These are phyloP conservation scores for Urophycis tenuis DNA, from an alignment of 2,797 vertebrate genomes.

Conservation along the genomic window DNA sequence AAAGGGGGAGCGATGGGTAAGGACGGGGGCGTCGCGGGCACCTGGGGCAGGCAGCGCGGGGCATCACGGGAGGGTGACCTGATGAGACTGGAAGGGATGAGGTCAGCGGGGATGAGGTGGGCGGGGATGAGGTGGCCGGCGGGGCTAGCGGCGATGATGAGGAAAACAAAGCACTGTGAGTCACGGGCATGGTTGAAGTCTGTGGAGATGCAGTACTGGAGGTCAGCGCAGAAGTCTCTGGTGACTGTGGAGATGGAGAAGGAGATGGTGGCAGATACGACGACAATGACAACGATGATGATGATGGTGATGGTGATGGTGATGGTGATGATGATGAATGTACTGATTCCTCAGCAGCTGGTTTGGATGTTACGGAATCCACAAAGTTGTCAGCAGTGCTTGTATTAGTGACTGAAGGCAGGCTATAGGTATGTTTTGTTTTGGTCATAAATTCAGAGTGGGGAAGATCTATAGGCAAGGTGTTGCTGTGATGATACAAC, in stretches of 20 bases:
- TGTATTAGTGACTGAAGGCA: not conserved
- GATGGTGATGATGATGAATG: slow-evolving; percentile 16
- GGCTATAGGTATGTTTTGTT: slow-evolving; percentile 24
- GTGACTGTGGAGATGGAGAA: not conserved
- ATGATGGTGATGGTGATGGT: slow-evolving; percentile 8
- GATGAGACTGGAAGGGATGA: not conserved
- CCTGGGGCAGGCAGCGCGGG: slow-evolving; percentile 15
- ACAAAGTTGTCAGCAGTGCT: not conserved
- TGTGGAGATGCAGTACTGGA: slow-evolving; percentile 8
- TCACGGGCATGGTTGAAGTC: slow-evolving; percentile 14
- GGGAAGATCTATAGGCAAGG: slow-evolving; percentile 14
- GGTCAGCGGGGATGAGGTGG: not conserved
- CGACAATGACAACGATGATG: slow-evolving; percentile 10
- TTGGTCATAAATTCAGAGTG: slow-evolving; percentile 24
- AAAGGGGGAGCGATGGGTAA: slow-evolving; percentile 23
- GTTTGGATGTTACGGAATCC: slow-evolving; percentile 13
- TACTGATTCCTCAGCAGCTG: slow-evolving; percentile 8
- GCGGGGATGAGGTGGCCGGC: not conserved
- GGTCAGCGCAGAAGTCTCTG: not conserved
- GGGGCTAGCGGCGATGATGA: slow-evolving; percentile 10
- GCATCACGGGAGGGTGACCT: slow-evolving; percentile 7
- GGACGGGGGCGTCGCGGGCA: slow-evolving; percentile 21
- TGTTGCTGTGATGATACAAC: slow-evolving; percentile 11
- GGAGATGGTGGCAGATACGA: slow-evolving; percentile 1
- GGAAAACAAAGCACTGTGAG: slow-evolving; percentile 5